Evolutionary conservation across 2,888 invertebrate genomes (phyloP).

Genomic region (Eristalis pertinax): DNA sequence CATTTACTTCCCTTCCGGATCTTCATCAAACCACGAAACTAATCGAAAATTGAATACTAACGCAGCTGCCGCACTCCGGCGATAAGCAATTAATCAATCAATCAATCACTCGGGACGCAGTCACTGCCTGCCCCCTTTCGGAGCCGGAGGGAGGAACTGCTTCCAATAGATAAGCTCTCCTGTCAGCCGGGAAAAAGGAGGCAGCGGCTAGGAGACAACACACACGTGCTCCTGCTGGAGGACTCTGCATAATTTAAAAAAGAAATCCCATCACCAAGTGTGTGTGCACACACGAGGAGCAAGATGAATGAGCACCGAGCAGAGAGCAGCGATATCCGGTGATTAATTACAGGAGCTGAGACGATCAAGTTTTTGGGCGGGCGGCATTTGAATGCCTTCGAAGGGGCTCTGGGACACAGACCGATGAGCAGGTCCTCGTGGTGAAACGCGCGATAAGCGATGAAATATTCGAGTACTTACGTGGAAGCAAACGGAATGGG

Average conservation of each 20-base stretch:
- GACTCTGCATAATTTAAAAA: constrained; percentile 33
- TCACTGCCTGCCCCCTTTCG: not conserved
- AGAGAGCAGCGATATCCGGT: constrained; percentile 38
- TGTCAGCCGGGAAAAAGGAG: not conserved
- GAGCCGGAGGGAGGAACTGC: not conserved
- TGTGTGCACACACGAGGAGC: not conserved
- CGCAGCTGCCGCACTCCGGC: constrained; percentile 58
- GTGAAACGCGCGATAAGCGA: constrained; percentile 26
- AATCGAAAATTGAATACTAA: constrained; percentile 58
- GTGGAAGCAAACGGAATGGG: not conserved
- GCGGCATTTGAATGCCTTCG: not conserved
- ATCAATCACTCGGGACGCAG: constrained; percentile 67
- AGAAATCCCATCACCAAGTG: not conserved
- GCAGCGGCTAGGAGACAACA: constrained; percentile 15
- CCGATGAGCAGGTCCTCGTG: constrained; percentile 8
- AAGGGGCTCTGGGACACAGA: not conserved
- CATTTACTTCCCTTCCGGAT: not conserved
- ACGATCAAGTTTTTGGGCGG: constrained; percentile 26
- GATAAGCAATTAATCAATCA: constrained; percentile 71
- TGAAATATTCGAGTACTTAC: constrained; percentile 34
- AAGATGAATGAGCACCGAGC: constrained; percentile 53
- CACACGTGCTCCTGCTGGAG: constrained; percentile 39
- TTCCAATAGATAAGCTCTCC: constrained; percentile 51
- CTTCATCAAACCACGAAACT: constrained; percentile 6
- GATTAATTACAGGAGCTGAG: constrained; percentile 54